These are phyloP conservation scores for Ladona fulva DNA, from an alignment of 1,140 invertebrate species.

Conservation along the genomic window DNA sequence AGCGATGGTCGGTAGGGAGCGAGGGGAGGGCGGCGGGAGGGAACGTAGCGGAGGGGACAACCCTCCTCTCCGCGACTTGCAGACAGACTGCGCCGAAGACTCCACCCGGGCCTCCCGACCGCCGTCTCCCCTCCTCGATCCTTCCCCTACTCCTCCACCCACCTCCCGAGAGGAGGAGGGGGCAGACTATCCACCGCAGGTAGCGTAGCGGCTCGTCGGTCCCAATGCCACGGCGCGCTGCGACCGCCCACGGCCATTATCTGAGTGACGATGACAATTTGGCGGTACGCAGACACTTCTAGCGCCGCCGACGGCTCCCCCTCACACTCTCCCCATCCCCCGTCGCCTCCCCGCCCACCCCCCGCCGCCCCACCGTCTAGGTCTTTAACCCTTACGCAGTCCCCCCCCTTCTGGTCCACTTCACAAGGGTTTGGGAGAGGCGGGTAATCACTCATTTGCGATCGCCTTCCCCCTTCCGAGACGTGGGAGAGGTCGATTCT, in stretches of 20 bases:
- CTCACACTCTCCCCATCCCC: neutral
- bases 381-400: neutral
- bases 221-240: too few species aligned
- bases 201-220: too few species aligned
- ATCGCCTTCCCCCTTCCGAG: neutral
- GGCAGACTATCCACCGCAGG: too few species aligned
- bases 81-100: neutral
- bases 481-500: neutral
- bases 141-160: neutral
- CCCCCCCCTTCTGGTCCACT: neutral
- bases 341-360: neutral
- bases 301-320: neutral
- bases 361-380: neutral
- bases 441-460: neutral
- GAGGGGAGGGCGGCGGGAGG: neutral
- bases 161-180: neutral
- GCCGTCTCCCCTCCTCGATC: neutral
- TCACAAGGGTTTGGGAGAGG: too few species aligned
- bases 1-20: neutral
- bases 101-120: neutral
- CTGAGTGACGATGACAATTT: too few species aligned
- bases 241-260: too few species aligned
- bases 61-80: neutral
- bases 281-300: neutral
- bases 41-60: neutral